Conservation (phyloP, 2,888 invertebrate species). For the Nymphalis urticae region DNA sequence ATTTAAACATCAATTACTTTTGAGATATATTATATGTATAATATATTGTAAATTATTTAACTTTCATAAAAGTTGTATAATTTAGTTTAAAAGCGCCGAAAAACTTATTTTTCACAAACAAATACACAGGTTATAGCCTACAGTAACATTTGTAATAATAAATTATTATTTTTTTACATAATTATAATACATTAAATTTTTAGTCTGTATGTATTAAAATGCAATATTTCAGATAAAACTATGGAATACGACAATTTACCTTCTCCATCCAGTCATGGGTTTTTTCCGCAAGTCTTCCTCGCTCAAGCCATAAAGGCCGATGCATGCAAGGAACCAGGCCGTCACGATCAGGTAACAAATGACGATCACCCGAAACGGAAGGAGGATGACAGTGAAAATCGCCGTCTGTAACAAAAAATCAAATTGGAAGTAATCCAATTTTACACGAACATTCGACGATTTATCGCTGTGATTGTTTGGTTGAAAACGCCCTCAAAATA, state of each 20-base stretch:
- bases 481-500: background rate
- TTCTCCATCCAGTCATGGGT: conserved; percentile 94
- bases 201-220: too few species aligned
- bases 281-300: conserved; percentile 88
- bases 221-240: background rate
- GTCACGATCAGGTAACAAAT: conserved; percentile 88
- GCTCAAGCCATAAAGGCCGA: conserved; percentile 90
- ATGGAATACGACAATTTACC: conserved; percentile 78
- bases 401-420: conserved; percentile 87
- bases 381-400: conserved; percentile 90
- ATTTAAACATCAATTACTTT: too few species aligned
- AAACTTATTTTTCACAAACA: too few species aligned
- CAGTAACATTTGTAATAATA: too few species aligned
- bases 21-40: too few species aligned
- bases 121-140: too few species aligned
- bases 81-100: too few species aligned
- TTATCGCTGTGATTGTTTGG: background rate
- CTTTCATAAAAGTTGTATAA: too few species aligned
- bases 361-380: conserved; percentile 90
- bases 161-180: too few species aligned
- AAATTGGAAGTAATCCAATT: background rate
- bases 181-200: too few species aligned
- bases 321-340: conserved; percentile 92
- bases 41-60: too few species aligned
- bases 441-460: background rate